phyloP scores from a whole-genome alignment of 37 sponge, comb jelly and placozoan genomes.

The Cladorhizidae sp. region DNA sequence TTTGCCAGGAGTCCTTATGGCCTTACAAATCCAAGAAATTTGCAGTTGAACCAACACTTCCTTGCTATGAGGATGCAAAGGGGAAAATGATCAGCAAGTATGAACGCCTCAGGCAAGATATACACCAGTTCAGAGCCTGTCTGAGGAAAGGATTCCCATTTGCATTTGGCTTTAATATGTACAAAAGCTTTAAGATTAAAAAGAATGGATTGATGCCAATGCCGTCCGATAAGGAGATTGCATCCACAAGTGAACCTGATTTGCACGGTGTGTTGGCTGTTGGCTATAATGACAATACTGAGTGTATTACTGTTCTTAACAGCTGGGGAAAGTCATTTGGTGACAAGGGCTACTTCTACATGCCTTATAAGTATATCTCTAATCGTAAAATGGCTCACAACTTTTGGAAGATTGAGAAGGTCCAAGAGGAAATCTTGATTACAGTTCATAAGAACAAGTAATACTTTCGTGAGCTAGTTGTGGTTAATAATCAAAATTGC shows the following conservation, averaged over 20 bases:
- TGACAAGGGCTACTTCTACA: constrained; percentile 17
- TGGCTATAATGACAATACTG: constrained; percentile 18
- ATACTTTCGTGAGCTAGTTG: too few species aligned
- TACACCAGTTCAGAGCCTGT: constrained; percentile 14
- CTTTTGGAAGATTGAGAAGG: constrained; percentile 22
- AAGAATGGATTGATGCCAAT: background rate
- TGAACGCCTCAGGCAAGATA: background rate
- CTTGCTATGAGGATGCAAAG: background rate
- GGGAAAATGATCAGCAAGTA: constrained; percentile 16
- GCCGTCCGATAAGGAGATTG: background rate
- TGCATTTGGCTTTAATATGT: background rate
- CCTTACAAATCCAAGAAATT: background rate
- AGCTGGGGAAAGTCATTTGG: constrained; percentile 15
- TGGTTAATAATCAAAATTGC: too few species aligned
- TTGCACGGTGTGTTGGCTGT: constrained; percentile 18
- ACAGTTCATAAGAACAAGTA: too few species aligned
- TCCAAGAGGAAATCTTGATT: too few species aligned
- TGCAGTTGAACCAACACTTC: background rate
- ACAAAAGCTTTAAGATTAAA: background rate
- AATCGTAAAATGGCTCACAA: background rate
- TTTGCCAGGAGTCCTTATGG: constrained; percentile 24
- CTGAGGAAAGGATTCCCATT: constrained; percentile 1
- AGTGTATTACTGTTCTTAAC: constrained; percentile 10
- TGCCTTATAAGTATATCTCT: constrained; percentile 16
- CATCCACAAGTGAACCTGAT: background rate